These are phyloP conservation scores for Noctua pronuba DNA, from an alignment of 2,888 invertebrate genomes.

Conservation along the genomic window DNA sequence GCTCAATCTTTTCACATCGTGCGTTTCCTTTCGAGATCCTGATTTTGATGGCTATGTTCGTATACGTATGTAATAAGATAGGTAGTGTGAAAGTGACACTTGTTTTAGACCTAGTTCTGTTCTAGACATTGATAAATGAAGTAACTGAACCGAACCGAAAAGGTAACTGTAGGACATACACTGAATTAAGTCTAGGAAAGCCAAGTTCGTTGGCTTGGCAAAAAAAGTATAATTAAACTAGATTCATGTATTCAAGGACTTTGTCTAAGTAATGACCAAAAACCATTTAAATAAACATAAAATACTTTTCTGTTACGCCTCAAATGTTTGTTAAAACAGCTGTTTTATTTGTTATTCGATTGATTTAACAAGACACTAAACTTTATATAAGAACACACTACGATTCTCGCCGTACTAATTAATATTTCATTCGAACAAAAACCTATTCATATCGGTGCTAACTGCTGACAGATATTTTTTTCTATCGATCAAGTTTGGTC, in stretches of 20 bases:
- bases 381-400: background rate
- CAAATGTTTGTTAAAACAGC: background rate
- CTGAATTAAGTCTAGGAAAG: background rate
- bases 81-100: background rate
- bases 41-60: too few species aligned
- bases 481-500: constrained; percentile 10
- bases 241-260: background rate
- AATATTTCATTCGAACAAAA: constrained; percentile 9
- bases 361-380: background rate
- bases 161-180: constrained; percentile 15
- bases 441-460: constrained; percentile 11
- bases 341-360: background rate
- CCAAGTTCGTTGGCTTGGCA: background rate
- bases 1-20: background rate
- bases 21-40: background rate
- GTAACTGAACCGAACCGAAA: too few species aligned
- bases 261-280: background rate
- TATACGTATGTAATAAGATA: background rate
- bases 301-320: background rate
- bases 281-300: background rate
- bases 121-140: constrained; percentile 54
- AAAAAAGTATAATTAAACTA: constrained; percentile 5
- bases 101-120: constrained; percentile 8
- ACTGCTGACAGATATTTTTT: constrained; percentile 23
- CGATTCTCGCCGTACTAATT: background rate